Evolutionary conservation across 2,113 vertebrate species (phyloP).

Genomic region (Perca schrenkii): DNA sequence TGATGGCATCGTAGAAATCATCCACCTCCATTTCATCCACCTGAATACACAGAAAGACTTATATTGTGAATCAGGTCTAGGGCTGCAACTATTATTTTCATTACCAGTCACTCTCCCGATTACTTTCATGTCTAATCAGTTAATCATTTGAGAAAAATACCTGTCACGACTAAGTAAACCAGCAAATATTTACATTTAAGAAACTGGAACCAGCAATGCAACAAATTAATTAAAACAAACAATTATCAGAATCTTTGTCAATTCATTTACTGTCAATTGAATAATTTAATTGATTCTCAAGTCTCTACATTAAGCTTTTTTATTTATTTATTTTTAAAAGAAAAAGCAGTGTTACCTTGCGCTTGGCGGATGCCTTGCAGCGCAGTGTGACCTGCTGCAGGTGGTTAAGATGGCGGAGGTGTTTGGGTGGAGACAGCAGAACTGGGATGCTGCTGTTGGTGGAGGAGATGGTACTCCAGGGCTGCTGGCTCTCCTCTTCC

Average conservation of each 20-base stretch:
- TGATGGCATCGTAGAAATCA: constrained; percentile 96
- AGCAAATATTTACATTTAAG: neutral
- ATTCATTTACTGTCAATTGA: neutral
- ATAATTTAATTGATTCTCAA: neutral
- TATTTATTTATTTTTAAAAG: neutral
- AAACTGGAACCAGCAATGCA: neutral
- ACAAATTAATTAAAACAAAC: neutral
- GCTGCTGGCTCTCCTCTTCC: constrained; percentile 53
- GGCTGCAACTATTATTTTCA: neutral
- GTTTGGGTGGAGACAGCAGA: constrained; percentile 58
- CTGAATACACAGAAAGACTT: constrained; percentile 31
- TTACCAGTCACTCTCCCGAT: neutral
- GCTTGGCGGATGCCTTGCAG: constrained; percentile 92
- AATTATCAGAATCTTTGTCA: neutral
- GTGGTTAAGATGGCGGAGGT: constrained; percentile 61
- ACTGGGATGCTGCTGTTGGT: constrained; percentile 65
- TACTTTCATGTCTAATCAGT: neutral
- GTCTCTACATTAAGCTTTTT: neutral
- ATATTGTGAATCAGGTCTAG: neutral
- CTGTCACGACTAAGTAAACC: neutral
- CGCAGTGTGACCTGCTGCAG: constrained; percentile 79
- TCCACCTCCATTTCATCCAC: constrained; percentile 98
- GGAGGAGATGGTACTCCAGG: constrained; percentile 80
- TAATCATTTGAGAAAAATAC: no score
- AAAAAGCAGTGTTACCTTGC: constrained; percentile 81